These are phyloP conservation scores for Morone chrysops DNA, from an alignment of 2,113 vertebrate species.

Conservation along the genomic window DNA sequence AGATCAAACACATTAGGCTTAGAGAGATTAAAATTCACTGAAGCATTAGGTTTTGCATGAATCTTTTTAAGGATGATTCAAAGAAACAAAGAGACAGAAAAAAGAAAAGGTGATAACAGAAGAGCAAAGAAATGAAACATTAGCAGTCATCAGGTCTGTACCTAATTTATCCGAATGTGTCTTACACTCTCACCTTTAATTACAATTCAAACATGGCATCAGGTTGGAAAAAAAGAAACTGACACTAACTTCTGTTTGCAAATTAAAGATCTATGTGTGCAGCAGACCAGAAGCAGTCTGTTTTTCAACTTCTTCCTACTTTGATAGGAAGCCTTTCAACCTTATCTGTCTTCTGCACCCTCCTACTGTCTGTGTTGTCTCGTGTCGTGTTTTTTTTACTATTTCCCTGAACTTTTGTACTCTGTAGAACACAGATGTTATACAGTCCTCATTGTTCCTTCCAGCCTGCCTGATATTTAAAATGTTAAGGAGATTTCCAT, in stretches of 20 bases:
- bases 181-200: background rate
- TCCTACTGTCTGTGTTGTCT: constrained; percentile 13
- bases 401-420: constrained; percentile 19
- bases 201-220: background rate
- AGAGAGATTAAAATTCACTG: background rate
- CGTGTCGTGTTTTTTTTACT: too few species aligned
- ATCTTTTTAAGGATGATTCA: background rate
- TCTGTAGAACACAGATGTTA: constrained; percentile 20
- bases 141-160: background rate
- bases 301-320: background rate
- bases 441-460: background rate
- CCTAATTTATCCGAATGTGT: background rate
- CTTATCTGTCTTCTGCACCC: background rate
- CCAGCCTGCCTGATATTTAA: constrained; percentile 41
- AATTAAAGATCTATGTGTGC: background rate
- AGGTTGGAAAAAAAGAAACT: background rate
- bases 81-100: background rate
- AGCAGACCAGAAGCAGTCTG: background rate
- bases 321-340: background rate
- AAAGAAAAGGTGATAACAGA: background rate
- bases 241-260: background rate
- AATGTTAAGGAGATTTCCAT: constrained; percentile 45
- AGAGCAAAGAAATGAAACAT: background rate
- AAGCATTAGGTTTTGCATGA: background rate
- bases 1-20: background rate